Conservation (phyloP, 2,888 invertebrate genomes). For the Caenorhabditis auriculariae region DNA sequence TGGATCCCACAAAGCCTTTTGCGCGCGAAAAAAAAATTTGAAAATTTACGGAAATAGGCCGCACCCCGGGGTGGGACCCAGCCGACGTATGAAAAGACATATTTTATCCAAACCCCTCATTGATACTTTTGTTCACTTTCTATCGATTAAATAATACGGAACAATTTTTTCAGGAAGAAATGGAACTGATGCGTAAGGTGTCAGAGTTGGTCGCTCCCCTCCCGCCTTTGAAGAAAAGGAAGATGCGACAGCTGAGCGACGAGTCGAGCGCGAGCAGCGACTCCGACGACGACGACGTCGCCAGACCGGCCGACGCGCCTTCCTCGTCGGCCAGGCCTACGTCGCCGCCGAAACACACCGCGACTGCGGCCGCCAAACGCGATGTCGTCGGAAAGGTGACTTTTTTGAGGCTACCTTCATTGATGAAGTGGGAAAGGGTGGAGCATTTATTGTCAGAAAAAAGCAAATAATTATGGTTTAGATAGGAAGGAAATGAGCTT, state of each 20-base stretch:
- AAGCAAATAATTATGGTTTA: no score
- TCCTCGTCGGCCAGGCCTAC: background rate
- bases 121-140: no score
- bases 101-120: no score
- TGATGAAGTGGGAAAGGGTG: background rate
- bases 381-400: background rate
- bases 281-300: background rate
- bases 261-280: slow-evolving; percentile 8
- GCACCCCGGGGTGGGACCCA: no score
- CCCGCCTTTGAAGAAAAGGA: background rate
- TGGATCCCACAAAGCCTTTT: no score
- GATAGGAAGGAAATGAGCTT: no score
- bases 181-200: no score
- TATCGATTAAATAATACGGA: background rate
- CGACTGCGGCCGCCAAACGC: background rate
- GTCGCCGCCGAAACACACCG: background rate
- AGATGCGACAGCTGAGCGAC: slow-evolving; percentile 15
- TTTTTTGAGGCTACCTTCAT: background rate
- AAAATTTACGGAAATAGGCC: no score
- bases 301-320: background rate
- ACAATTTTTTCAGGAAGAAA: slow-evolving; percentile 1
- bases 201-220: no score
- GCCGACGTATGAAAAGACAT: no score
- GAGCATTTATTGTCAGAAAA: no score
- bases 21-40: no score